Evolutionary conservation across 2,797 vertebrate genomes (phyloP), one percentile per base, ranked within the genome.

Genomic region (Setipinna tenuifilis): DNA sequence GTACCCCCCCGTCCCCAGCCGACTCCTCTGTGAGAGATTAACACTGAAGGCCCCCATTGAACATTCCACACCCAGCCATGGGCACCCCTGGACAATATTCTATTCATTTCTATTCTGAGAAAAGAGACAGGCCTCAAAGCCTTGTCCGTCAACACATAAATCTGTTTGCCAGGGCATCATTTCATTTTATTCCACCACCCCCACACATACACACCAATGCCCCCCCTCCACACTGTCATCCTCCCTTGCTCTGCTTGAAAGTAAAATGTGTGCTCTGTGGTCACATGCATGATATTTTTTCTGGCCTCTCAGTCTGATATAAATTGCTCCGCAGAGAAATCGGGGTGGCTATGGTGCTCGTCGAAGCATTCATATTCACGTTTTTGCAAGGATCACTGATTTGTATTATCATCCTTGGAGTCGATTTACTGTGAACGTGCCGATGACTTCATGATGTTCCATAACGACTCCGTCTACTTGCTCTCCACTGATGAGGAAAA

Each of bases 91-190:
- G 31, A 78, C 71, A 78, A 78, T 78, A 68, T 87, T 90, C 85
- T 89, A 89, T 91, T 90, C 86, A 75, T 46, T 78, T 44, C 71
- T 78, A 78, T 19, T 59, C 80, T 87, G 16, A 84, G 88, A 54
- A 61, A 71, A 87, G 78, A 88, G 87, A 92, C 14, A 44, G 35
- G 88, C 28, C 84, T 78, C 83, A 17, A 21, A 0, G 85, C 88
- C 89, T 84, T 44, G 35, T 44, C 84, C 85, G 83, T 91, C 86
- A 88, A 54, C 81, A 81, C 65, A 86, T 71, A 71, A 85, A 87
- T 87, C 71, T 88, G 82, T 90, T 88, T 87, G 81, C 83, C 81
- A 86, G 25, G 81, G 59, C 84, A 48, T 87, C 80, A 82, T 85
- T 89, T 82, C 21, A 11, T 58, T 86, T 59, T 62, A 48, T 86